Evolutionary conservation across 2,113 vertebrate genomes (phyloP), one percentile per base, ranked within the genome.

Genomic region (Ochotona curzoniae): DNA sequence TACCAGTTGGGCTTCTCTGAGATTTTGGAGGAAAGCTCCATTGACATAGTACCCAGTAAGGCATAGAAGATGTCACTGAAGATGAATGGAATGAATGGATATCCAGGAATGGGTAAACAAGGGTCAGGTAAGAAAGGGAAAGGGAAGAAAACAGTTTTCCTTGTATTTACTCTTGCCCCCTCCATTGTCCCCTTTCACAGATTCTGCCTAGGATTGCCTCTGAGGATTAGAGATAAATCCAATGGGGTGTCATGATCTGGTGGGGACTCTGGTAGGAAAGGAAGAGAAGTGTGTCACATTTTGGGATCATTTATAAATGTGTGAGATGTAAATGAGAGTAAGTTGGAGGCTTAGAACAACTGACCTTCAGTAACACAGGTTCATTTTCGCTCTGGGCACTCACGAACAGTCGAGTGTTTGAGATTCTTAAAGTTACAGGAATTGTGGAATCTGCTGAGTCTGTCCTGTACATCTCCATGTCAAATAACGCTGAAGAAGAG

Each of bases 401-500:
- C 74, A 97, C 51, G 61, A 88, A 97, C 2, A 97, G 54, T 17
- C 7, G 73, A 7, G 96, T 95, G 10, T 96, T n/a, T 47, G 97
- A 96, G 91, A 96, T 81, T 90, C 88, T 95, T 76, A 97, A 47
- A 64, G 93, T 88, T 86, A 97, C 93, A 14, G 89, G 87, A 26
- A 1, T 0, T 71, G n/a, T 32, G n/a, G 28, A 26, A 51, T 83
- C 30, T 0, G 89, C 79, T 30, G 21, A 1, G 83, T 61, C 1
- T 73, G 93, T 64, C 18, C 2, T 0, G 30, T 97, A 97, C 67
- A 5, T 60, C n/a, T 26, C 44, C 71, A 97, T 94, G 74, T 97
- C 97, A 89, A 97, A 96, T 85, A 70, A 94, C 76, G 71, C 97
- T 97, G 94, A 60, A 14, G 63, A 85, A 92, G 79, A 93, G 78